Evolutionary conservation across 2,797 vertebrate species (phyloP).

Genomic region (Sebastes trivittatus): DNA sequence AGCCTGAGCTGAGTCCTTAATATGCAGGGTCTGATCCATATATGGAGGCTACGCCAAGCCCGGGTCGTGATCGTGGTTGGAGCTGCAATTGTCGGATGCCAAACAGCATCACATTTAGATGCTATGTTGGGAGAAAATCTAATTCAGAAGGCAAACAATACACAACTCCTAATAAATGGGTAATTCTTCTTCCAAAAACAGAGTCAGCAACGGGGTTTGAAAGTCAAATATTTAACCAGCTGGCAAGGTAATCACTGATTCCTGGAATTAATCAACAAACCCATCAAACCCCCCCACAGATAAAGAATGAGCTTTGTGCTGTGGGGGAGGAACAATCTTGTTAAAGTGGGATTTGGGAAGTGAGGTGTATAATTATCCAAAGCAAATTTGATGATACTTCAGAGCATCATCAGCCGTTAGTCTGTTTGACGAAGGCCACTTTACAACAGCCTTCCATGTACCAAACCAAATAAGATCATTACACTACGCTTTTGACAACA

Average conservation of each 20-base stretch:
- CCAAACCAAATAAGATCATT: background rate
- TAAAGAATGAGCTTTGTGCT: background rate
- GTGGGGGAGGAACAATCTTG: background rate
- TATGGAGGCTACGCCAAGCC: background rate
- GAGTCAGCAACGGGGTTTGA: background rate
- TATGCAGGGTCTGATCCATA: background rate
- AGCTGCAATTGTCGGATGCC: background rate
- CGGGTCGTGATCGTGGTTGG: background rate
- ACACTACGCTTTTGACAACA: background rate
- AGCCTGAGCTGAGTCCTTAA: background rate
- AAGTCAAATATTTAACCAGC: background rate
- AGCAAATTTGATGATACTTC: constrained; percentile 1
- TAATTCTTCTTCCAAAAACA: background rate
- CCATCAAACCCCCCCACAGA: constrained; percentile 20
- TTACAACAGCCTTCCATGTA: background rate
- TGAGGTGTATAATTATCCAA: constrained; percentile 38
- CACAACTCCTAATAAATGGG: background rate
- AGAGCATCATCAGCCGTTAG: background rate
- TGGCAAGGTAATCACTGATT: constrained; percentile 11
- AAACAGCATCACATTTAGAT: background rate
- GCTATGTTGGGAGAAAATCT: background rate
- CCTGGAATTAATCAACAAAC: constrained; percentile 29
- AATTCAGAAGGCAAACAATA: background rate
- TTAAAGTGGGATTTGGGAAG: constrained; percentile 25
- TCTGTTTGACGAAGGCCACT: background rate